Base-by-base conservation (phyloP, 1,140 invertebrate genomes). In the Drosophila eugracilis region DNA sequence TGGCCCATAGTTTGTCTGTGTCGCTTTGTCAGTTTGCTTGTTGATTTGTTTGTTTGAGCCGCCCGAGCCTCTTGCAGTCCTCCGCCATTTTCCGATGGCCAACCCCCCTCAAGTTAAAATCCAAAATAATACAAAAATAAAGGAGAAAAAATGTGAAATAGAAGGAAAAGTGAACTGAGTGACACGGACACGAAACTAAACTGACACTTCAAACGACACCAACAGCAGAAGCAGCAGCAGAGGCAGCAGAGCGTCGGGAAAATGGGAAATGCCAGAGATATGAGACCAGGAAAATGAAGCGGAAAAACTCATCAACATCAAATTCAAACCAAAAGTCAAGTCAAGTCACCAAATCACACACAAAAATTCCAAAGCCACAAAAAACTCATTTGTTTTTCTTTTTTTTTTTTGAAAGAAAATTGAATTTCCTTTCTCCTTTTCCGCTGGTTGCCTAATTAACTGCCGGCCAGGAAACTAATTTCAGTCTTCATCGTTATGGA, bases 111-210 rank as follows among this genome's bases (percentile, higher is more conserved):
- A 36, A 41, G 28, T 32, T 21, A 47, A 41, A 44, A 53, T 41
- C 41, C 36, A 32, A 37, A 19, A 21, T 19, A 17, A 24, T n/a
- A n/a, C n/a, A n/a, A 42, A 49, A 19, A 32, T 21, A 45, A 12
- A 6, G 26, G 1, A 22, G 19, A 17, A 9, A 17, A 17, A 47
- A 7, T 15, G 36, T 32, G 30, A 32, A 32, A 32, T 12, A 12
- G 12, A 66, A 28, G 9, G 3, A 21, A 22, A 34, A 55, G 59
- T 62, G 19, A 83, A 77, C 78, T 84, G 79, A 84, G 75, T 84
- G 79, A 84, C 79, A 84, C 80, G 57, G 65, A 84, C 79, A 84
- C 79, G 79, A 84, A 84, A 84, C 71, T 85, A 78, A 84, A 85
- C 71, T 84, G 80, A 79, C 79, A 84, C 80, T 84, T 84, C 75